Percentiles rank a stretch among this genome's conserved stretches.
phyloP scores from a whole-genome alignment of 2,113 vertebrate genomes.

The Opisthocomus hoazin region DNA sequence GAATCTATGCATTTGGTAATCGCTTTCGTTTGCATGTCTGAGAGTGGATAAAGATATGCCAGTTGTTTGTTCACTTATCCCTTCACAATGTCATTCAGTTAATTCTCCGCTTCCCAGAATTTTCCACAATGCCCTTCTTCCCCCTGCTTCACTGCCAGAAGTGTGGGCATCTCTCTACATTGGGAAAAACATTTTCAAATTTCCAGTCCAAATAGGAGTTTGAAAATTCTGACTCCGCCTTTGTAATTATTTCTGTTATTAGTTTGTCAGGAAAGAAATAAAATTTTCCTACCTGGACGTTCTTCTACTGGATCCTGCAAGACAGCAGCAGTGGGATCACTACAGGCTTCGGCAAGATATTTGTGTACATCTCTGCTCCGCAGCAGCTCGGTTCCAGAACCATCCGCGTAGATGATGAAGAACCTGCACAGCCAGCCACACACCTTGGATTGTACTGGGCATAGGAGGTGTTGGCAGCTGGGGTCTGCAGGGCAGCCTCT shows the following conservation, averaged over 20 bases:
- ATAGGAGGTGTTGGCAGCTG: accelerated
- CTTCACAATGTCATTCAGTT: neutral
- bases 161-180: neutral
- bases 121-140: neutral
- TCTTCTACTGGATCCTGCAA: slow-evolving; percentile 81
- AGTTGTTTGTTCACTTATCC: neutral
- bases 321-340: slow-evolving; percentile 73
- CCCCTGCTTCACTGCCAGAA: neutral
- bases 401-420: slow-evolving; percentile 79
- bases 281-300: slow-evolving; percentile 63
- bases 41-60: neutral
- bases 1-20: neutral
- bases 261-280: neutral
- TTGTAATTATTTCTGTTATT: neutral
- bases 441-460: accelerated
- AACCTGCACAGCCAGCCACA: slow-evolving; percentile 71
- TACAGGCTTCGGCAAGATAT: slow-evolving; percentile 64
- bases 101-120: neutral
- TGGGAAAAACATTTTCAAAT: neutral
- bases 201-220: neutral
- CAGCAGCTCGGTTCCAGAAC: slow-evolving; percentile 90
- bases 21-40: neutral
- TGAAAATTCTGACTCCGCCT: neutral
- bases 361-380: slow-evolving; percentile 70
- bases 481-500: neutral